Conservation (phyloP, 2,888 invertebrate species). For the Synanthedon tipuliformis region DNA sequence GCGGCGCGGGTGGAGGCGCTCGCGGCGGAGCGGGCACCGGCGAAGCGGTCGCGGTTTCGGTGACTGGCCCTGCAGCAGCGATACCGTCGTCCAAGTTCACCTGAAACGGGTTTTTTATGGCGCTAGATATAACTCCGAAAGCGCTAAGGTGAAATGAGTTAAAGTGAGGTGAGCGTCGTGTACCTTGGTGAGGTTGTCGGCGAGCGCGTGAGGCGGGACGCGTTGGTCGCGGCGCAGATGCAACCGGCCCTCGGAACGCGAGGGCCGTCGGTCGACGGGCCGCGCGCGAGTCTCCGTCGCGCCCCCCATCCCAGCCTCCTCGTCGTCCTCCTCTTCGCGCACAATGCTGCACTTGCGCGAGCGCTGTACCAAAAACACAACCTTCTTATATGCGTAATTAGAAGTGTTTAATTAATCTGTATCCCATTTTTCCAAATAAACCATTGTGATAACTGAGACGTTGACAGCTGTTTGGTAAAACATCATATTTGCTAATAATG, state of each 20-base stretch:
- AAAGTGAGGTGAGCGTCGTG: too few species aligned
- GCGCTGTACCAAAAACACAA: constrained; percentile 45
- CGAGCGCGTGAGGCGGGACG: constrained; percentile 65
- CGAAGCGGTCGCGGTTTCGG: constrained; percentile 4
- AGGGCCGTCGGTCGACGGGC: constrained; percentile 72
- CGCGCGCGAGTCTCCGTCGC: constrained; percentile 65
- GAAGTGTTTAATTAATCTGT: too few species aligned
- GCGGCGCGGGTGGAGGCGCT: constrained; percentile 37
- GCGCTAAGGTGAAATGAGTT: too few species aligned
- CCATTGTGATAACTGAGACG: too few species aligned
- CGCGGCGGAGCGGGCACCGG: constrained; percentile 22
- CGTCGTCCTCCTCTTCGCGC: constrained; percentile 92
- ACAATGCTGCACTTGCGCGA: constrained; percentile 92
- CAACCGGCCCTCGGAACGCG: constrained; percentile 83
- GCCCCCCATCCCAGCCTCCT: constrained; percentile 73
- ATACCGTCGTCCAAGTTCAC: constrained; percentile 42
- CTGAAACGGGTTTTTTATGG: constrained; percentile 9
- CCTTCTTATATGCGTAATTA: not conserved
- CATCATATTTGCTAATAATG: too few species aligned
- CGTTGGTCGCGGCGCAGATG: constrained; percentile 75
- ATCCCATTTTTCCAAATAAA: not conserved
- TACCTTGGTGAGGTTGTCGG: constrained; percentile 70
- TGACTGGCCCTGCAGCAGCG: constrained; percentile 2
- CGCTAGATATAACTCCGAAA: too few species aligned
- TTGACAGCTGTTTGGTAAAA: too few species aligned